Evolutionary conservation across 2,797 vertebrate genomes (phyloP).

Genomic region (Artibeus lituratus): DNA sequence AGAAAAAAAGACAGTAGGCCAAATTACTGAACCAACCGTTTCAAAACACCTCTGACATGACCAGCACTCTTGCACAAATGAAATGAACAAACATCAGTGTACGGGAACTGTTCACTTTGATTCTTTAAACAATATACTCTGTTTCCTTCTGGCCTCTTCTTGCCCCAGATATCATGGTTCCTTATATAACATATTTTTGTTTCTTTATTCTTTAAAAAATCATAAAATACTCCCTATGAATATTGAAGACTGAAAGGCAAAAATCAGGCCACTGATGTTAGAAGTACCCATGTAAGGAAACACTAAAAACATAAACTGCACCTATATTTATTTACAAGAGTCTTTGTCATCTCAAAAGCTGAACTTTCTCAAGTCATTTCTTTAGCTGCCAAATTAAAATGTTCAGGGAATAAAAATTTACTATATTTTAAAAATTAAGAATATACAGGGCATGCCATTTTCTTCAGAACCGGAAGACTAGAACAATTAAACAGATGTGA

Average conservation of each 20-base stretch:
- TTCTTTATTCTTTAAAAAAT: not conserved
- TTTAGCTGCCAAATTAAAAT: conserved; percentile 20
- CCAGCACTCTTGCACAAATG: conserved; percentile 74
- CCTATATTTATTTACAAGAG: conserved; percentile 27
- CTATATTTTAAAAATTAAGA: conserved; percentile 5
- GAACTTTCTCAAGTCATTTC: conserved; percentile 19
- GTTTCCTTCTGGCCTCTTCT: conserved; percentile 39
- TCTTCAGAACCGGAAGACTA: conserved; percentile 26
- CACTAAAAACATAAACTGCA: not conserved
- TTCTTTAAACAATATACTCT: conserved; percentile 34
- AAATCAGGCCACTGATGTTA: not conserved
- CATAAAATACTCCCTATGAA: conserved; percentile 2
- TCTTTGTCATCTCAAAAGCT: conserved; percentile 51
- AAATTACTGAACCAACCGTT: conserved; percentile 79
- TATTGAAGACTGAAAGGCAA: conserved; percentile 44
- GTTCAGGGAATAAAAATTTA: not conserved
- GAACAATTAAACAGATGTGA: not conserved
- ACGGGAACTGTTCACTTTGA: conserved; percentile 56
- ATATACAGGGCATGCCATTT: not conserved
- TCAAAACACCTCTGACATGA: conserved; percentile 73
- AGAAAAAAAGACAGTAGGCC: conserved; percentile 78
- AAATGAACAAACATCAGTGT: conserved; percentile 54
- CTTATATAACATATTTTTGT: not conserved
- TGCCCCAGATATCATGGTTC: not conserved
- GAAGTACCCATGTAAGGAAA: not conserved